Evolutionary conservation across 2,113 vertebrate species (phyloP), one percentile per base, ranked within the genome.

Genomic region (Strix aluco): DNA sequence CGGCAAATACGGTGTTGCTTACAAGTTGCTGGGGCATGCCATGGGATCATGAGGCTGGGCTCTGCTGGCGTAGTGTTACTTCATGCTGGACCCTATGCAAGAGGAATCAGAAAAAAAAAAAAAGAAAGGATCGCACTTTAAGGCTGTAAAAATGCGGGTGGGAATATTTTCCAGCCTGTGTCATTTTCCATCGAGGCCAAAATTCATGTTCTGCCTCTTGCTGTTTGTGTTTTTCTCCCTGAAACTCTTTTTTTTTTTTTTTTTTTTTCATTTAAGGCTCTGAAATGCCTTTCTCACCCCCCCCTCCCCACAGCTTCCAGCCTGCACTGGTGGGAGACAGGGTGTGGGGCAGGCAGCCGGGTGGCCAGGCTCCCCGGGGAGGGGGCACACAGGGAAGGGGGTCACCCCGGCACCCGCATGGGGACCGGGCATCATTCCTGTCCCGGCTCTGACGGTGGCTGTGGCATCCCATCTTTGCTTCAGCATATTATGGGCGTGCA

Each of bases 141-240:
- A 96, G 87, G 92, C 94, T 96, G 93, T 96, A 96, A 97, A 96
- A 97, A 95, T 96, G 93, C 44, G 87, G 73, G 91, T 93, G 95
- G 96, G 86, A 94, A 96, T 97, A 94, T 94, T 97, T 96, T 97
- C 94, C 96, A 97, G 94, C 10, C 47, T 95, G 66, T 94, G 92
- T 96, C 89, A 97, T 87, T 95, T 92, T 87, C 95, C 42, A 5
- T 13, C 4, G 0, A 85, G 73, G 92, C 95, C 94, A 95, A 94
- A 94, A 91, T 83, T 86, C 69, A 38, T 52, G 29, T 93, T 94
- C 71, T 83, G 96, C 92, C 52, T 72, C 78, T 84, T 4, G 11
- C 73, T 73, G 88, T 70, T 94, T 73, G 81, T 91, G 83, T 81
- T 94, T 91, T 94, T 78, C 91, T 85, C 87, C 80, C 58, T 85